A percentile compares a stretch with the other conserved stretches of the same genome.
Conservation (phyloP, 1,140 invertebrate species). For the Zeugodacus cucurbitae region DNA sequence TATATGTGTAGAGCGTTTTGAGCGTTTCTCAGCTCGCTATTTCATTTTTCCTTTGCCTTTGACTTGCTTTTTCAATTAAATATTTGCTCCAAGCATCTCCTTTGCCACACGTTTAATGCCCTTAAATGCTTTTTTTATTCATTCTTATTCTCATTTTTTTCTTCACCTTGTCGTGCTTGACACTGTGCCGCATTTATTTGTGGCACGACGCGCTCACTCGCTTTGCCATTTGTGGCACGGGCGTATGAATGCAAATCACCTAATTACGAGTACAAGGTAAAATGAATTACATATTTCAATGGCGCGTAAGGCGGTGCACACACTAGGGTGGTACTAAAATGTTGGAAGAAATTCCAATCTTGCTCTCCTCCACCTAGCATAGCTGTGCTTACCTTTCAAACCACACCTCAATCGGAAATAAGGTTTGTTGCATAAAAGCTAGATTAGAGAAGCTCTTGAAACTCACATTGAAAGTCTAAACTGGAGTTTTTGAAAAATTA, state of each 20-base stretch:
- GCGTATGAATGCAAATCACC: slow-evolving; percentile 25
- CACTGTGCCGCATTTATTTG: slow-evolving; percentile 26
- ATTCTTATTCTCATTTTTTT: not conserved
- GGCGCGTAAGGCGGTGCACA: not conserved
- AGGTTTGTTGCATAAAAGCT: too few species aligned
- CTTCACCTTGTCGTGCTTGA: slow-evolving; percentile 1
- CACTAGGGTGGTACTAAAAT: too few species aligned
- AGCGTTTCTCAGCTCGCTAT: not conserved
- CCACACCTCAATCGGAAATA: too few species aligned
- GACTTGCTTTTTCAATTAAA: slow-evolving; percentile 33
- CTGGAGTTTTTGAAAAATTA: too few species aligned
- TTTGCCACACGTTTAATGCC: not conserved
- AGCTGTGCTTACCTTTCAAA: too few species aligned
- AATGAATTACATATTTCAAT: slow-evolving; percentile 1
- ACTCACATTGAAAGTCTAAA: too few species aligned
- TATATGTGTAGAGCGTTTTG: not conserved
- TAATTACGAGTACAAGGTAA: not conserved
- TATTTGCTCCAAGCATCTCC: not conserved
- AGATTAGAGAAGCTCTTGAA: too few species aligned
- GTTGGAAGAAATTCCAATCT: too few species aligned
- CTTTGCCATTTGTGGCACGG: not conserved
- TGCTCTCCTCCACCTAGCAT: too few species aligned
- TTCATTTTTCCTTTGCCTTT: not conserved
- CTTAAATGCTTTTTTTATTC: not conserved
- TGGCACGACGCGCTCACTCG: not conserved